These are phyloP conservation scores for Parthenolecanium corni DNA, from an alignment of 2,888 invertebrate species.

Conservation along the genomic window DNA sequence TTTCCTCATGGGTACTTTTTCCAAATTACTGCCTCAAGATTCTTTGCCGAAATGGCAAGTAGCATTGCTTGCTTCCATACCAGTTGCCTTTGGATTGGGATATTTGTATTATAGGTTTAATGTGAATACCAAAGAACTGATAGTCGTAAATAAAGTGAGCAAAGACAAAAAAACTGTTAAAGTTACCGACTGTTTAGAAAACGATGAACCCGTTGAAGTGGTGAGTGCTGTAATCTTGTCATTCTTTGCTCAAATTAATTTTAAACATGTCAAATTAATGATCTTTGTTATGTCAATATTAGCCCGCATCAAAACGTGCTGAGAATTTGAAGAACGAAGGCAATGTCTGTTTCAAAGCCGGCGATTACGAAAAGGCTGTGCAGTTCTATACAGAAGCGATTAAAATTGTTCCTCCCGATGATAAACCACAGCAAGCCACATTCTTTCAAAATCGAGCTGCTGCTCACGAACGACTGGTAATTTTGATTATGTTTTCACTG, in stretches of 20 bases:
- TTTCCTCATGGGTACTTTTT: slow-evolving; percentile 18
- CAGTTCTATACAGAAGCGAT: slow-evolving; percentile 84
- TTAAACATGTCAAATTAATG: neutral
- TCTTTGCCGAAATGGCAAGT: slow-evolving; percentile 28
- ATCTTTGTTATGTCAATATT: no score
- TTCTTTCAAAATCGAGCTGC: slow-evolving; percentile 95
- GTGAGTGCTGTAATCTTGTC: neutral
- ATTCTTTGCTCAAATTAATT: neutral
- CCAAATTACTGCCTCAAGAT: slow-evolving; percentile 16
- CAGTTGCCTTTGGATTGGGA: slow-evolving; percentile 26
- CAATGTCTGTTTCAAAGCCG: slow-evolving; percentile 70
- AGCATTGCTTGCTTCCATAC: slow-evolving; percentile 19
- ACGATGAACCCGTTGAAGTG: neutral
- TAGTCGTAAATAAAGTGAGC: neutral
- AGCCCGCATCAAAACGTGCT: slow-evolving; percentile 59
- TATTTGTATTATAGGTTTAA: slow-evolving; percentile 23
- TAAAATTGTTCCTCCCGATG: slow-evolving; percentile 66
- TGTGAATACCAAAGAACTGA: neutral
- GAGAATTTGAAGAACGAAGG: slow-evolving; percentile 75
- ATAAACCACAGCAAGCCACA: slow-evolving; percentile 65
- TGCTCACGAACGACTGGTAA: slow-evolving; percentile 75
- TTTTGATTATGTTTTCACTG: neutral
- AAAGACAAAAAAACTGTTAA: neutral
- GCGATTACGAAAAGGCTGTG: slow-evolving; percentile 85
- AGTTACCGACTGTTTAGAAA: neutral